phyloP scores from a whole-genome alignment of 2,113 vertebrate species.

The Planiliza haematocheilus region DNA sequence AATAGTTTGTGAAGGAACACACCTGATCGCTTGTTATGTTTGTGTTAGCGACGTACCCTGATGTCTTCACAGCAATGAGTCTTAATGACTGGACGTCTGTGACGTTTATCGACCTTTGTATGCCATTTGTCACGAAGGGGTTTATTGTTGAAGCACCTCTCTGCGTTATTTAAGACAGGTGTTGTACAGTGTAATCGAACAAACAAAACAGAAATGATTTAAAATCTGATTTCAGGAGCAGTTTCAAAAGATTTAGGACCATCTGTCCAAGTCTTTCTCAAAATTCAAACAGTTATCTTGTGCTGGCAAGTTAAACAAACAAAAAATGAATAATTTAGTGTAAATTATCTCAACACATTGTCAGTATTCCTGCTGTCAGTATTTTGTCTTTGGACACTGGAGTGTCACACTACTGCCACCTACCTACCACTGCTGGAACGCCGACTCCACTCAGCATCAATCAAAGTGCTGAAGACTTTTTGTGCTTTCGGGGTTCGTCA shows the following conservation, averaged over 20 bases:
- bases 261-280: background rate
- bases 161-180: no score
- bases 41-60: slow-evolving; percentile 25
- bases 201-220: background rate
- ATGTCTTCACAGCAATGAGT: slow-evolving; percentile 7
- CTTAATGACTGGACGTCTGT: background rate
- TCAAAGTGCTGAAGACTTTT: slow-evolving; percentile 19
- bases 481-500: slow-evolving; percentile 46
- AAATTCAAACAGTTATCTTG: slow-evolving; percentile 10
- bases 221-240: background rate
- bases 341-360: slow-evolving; percentile 24
- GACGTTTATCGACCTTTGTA: background rate
- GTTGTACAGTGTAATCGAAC: no score
- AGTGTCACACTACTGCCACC: slow-evolving; percentile 66
- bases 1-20: slow-evolving; percentile 11
- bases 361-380: slow-evolving; percentile 56
- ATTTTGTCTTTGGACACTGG: slow-evolving; percentile 21
- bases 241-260: slow-evolving; percentile 7
- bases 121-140: slow-evolving; percentile 4
- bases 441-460: background rate
- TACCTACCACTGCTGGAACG: slow-evolving; percentile 37
- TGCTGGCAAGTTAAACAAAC: slow-evolving; percentile 23
- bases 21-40: slow-evolving; percentile 4
- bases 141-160: slow-evolving; percentile 2
- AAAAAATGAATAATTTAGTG: slow-evolving; percentile 25